Evolutionary conservation across 2,797 vertebrate species (phyloP), one percentile per base, ranked within the genome.

Genomic region (Chaetophractus vellerosus): DNA sequence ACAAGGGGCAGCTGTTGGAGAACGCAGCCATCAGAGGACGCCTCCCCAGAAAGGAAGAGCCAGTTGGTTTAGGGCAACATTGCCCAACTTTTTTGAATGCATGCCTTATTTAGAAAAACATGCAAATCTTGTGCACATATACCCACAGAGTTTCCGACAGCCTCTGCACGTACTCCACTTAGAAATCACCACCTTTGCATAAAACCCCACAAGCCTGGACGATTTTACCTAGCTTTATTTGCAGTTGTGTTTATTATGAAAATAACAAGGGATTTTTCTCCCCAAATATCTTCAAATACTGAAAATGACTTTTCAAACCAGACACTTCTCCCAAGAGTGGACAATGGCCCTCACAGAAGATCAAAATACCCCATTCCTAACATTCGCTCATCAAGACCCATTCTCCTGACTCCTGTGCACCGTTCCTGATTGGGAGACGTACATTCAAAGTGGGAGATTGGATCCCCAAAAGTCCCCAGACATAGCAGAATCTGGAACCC

Each of bases 201-300:
- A 81, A n/a, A n/a, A 23, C 24, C n/a, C 24, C 16, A 64, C 26
- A 16, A 71, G 41, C 74, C 72, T 95, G 50, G 48, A 78, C 91
- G 38, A 75, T 72, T 93, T 72, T 76, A 55, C 41, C 76, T 90
- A 72, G 55, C 31, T 94, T 86, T 81, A 81, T 45, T 55, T 91
- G 16, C 8, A 57, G 16, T 75, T 90, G 31, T 90, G 80, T 94
- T 90, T 15, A 80, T 81, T 68, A 66, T n/a, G 48, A 89, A 88
- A 93, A 82, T 88, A 69, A 48, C 75, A 66, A 95, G 16, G 5
- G 12, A 69, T 9, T 90, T 33, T 95, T 90, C 88, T 93, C 87
- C 28, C 15, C 57, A 88, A 88, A 78, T 85, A 48, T 64, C 84
- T 94, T 91, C 26, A 61, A 92, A 81, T 88, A 85, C 48, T 93